These are phyloP conservation scores for Sinocyclocheilus rhinocerous DNA, from an alignment of 2,113 vertebrate species.

Conservation along the genomic window DNA sequence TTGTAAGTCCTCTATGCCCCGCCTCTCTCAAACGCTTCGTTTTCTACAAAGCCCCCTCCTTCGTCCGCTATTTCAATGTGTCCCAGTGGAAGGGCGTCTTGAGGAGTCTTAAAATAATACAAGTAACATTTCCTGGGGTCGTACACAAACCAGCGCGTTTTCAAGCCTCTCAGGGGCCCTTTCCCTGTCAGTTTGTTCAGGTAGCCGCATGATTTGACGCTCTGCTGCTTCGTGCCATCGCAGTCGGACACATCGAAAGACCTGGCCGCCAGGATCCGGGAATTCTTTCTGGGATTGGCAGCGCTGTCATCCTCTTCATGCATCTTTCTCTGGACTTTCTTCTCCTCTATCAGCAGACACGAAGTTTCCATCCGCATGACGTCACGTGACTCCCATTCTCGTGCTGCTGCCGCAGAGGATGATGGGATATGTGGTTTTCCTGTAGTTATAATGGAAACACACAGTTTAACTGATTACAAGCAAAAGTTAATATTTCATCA, in stretches of 20 bases:
- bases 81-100: too few relatives aligned
- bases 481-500: too few relatives aligned
- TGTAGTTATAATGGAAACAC: not conserved
- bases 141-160: conserved; percentile 92
- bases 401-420: conserved; percentile 14
- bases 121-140: conserved; percentile 89
- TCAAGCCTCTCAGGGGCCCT: conserved; percentile 90
- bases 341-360: conserved; percentile 65
- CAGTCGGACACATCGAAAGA: conserved; percentile 70
- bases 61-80: too few relatives aligned
- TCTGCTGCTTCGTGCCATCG: conserved; percentile 71
- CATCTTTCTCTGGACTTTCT: conserved; percentile 76
- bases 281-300: conserved; percentile 34
- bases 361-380: conserved; percentile 76
- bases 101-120: too few relatives aligned
- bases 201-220: conserved; percentile 85
- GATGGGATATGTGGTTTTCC: conserved; percentile 70
- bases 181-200: conserved; percentile 89
- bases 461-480: too few relatives aligned
- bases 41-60: too few relatives aligned
- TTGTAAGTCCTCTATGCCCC: too few relatives aligned
- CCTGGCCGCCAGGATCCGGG: conserved; percentile 56
- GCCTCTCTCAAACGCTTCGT: too few relatives aligned
- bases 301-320: conserved; percentile 73
- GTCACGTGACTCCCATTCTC: conserved; percentile 66